Evolutionary conservation across 2,888 invertebrate species (phyloP).

Genomic region (Diarsia rubi): DNA sequence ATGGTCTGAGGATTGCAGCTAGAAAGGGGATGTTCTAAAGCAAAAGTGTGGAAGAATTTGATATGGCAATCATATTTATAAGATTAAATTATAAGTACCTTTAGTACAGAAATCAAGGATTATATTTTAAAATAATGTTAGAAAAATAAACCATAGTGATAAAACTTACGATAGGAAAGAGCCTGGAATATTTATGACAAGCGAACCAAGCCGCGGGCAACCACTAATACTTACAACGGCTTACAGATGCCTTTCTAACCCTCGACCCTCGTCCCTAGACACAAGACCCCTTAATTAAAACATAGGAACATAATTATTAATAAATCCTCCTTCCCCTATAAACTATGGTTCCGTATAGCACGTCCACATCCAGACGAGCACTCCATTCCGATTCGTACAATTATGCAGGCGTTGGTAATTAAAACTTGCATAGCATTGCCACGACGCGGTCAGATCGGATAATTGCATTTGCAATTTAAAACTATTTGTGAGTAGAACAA

Average conservation of each 20-base stretch:
- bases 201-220: background rate
- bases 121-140: background rate
- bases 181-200: background rate
- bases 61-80: background rate
- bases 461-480: slow-evolving; percentile 80
- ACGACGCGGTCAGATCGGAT: slow-evolving; percentile 66
- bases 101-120: background rate
- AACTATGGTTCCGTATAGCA: slow-evolving; percentile 27
- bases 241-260: background rate
- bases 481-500: slow-evolving; percentile 70
- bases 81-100: background rate
- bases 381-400: slow-evolving; percentile 66
- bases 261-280: background rate
- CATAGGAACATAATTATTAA: slow-evolving; percentile 46
- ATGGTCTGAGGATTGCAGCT: slow-evolving; percentile 55
- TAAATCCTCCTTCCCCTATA: slow-evolving; percentile 3
- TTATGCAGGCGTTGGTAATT: slow-evolving; percentile 74
- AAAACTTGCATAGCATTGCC: slow-evolving; percentile 69
- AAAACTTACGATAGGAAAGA: background rate
- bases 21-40: slow-evolving; percentile 21
- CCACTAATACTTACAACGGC: background rate
- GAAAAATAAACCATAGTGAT: background rate
- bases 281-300: slow-evolving; percentile 38
- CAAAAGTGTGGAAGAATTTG: background rate
- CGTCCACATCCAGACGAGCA: slow-evolving; percentile 44